Conservation (phyloP, 2,888 invertebrate species). For the Acronicta psi region DNA sequence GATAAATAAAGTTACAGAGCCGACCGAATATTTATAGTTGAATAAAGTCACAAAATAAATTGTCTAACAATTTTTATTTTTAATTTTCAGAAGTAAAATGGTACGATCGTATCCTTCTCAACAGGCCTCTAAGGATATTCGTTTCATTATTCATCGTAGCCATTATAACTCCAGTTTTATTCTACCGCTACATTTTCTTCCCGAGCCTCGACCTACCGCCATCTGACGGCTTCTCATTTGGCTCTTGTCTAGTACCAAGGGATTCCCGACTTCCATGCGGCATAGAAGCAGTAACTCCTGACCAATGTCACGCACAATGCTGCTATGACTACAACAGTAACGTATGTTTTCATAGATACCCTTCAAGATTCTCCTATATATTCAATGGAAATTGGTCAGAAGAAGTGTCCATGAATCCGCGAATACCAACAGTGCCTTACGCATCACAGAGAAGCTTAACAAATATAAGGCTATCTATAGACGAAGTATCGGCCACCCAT, state of each 20-base stretch:
- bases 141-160: constrained; percentile 63
- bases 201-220: constrained; percentile 67
- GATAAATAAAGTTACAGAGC: too few relatives aligned
- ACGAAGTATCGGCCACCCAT: constrained; percentile 78
- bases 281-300: constrained; percentile 63
- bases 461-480: constrained; percentile 71
- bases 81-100: constrained; percentile 79
- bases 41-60: too few relatives aligned
- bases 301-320: constrained; percentile 82
- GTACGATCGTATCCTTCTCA: constrained; percentile 78
- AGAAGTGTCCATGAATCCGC: constrained; percentile 68
- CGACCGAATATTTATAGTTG: too few relatives aligned
- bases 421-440: constrained; percentile 74
- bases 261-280: constrained; percentile 77
- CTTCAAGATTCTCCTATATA: constrained; percentile 86
- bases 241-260: constrained; percentile 76
- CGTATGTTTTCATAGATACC: constrained; percentile 87
- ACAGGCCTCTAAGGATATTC: constrained; percentile 73
- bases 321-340: constrained; percentile 81
- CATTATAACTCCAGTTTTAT: constrained; percentile 70
- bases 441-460: constrained; percentile 64
- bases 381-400: constrained; percentile 74
- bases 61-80: constrained; percentile 5
- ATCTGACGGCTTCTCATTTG: constrained; percentile 77
- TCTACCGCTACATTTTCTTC: constrained; percentile 74